A percentile compares a stretch with the other conserved stretches of the same genome.
Evolutionary conservation across 2,797 vertebrate genomes (phyloP).

Genomic region (Hemitrygon akajei): DNA sequence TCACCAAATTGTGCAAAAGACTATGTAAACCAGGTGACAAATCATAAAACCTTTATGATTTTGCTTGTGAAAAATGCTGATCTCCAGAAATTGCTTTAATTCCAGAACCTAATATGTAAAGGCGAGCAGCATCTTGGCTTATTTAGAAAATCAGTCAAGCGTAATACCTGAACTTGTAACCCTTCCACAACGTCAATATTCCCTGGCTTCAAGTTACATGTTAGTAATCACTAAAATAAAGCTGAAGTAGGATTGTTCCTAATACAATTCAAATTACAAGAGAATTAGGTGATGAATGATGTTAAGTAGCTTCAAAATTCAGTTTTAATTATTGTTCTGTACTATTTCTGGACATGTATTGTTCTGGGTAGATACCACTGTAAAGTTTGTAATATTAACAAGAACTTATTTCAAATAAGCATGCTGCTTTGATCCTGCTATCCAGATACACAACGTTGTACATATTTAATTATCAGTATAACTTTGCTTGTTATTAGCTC

Average conservation of each 20-base stretch:
- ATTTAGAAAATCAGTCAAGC: conserved; percentile 13
- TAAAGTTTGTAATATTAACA: background rate
- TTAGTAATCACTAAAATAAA: background rate
- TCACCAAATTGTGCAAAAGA: background rate
- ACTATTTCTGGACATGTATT: background rate
- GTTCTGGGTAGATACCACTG: background rate
- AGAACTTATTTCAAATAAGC: background rate
- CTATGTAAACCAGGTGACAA: background rate
- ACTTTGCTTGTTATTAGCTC: background rate
- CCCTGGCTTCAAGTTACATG: conserved; percentile 1
- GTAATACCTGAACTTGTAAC: conserved; percentile 30
- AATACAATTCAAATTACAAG: background rate
- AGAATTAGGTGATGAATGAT: background rate
- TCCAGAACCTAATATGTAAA: too few relatives aligned
- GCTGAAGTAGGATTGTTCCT: background rate
- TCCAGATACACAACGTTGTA: background rate
- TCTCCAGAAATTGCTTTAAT: background rate
- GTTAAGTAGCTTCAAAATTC: background rate
- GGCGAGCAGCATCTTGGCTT: background rate
- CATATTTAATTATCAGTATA: background rate
- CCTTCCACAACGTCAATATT: background rate
- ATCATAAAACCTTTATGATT: background rate
- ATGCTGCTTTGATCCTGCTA: background rate
- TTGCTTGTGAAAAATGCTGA: background rate
- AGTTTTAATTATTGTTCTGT: background rate